Conservation (phyloP, 92 coral and sea anemone species). For the Porites divaricata region DNA sequence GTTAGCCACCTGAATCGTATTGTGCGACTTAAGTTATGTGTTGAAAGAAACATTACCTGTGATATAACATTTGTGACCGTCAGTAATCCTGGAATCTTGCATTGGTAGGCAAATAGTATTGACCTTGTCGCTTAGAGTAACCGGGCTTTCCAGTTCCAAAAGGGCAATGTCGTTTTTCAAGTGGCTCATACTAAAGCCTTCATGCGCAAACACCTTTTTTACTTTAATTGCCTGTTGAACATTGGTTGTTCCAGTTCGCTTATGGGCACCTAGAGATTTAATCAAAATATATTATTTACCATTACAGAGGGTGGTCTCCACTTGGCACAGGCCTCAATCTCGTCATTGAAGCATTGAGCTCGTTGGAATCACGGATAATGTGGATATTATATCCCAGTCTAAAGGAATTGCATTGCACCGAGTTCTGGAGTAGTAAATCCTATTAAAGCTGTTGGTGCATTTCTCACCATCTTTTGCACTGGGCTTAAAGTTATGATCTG, state of each 20-base stretch:
- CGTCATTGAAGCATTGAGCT: too few species aligned
- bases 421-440: too few species aligned
- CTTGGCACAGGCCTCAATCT: too few species aligned
- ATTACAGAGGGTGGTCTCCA: too few species aligned
- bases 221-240: slow-evolving; percentile 45
- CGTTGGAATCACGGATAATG: too few species aligned
- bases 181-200: slow-evolving; percentile 41
- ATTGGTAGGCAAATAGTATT: slow-evolving; percentile 62
- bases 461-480: too few species aligned
- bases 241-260: not conserved
- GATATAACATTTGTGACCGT: slow-evolving; percentile 55
- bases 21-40: too few species aligned
- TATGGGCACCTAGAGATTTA: not conserved
- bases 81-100: slow-evolving; percentile 22
- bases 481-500: too few species aligned
- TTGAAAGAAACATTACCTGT: slow-evolving; percentile 32
- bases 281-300: not conserved
- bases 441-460: too few species aligned
- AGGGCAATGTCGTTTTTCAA: slow-evolving; percentile 61
- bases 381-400: too few species aligned
- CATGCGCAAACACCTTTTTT: slow-evolving; percentile 41
- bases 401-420: too few species aligned
- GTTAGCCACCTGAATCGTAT: not conserved
- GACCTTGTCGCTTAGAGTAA: slow-evolving; percentile 43
- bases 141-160: slow-evolving; percentile 41